These are phyloP conservation scores for Drosophila quadrilineata DNA, from an alignment of 1,140 invertebrate genomes.

Conservation along the genomic window DNA sequence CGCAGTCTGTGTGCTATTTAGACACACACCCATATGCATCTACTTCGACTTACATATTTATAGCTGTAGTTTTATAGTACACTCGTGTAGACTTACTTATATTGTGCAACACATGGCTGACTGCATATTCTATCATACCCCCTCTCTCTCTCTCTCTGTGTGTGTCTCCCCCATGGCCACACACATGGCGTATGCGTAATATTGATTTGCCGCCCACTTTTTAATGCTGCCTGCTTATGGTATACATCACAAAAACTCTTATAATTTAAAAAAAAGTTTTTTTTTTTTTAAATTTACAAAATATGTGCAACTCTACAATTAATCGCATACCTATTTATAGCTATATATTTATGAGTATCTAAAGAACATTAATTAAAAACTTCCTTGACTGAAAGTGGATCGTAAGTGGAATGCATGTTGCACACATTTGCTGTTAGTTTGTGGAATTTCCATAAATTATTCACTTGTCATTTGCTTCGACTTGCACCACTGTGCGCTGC, in stretches of 20 bases:
- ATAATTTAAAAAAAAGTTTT: too few relatives aligned
- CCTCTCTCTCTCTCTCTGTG: too few relatives aligned
- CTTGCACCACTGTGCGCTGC: conserved; percentile 17
- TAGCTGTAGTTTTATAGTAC: conserved; percentile 15
- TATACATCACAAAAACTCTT: conserved; percentile 20
- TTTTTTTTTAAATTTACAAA: too few relatives aligned
- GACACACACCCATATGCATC: conserved; percentile 15
- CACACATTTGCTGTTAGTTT: too few relatives aligned
- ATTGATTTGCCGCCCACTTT: conserved; percentile 29
- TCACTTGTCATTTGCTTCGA: too few relatives aligned
- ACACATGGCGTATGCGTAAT: conserved; percentile 47
- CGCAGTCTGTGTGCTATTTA: conserved; percentile 46
- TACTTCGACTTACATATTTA: not conserved
- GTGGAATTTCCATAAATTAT: too few relatives aligned
- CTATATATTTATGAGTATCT: too few relatives aligned
- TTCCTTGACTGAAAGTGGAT: too few relatives aligned
- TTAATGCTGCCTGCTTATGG: not conserved
- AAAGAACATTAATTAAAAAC: too few relatives aligned
- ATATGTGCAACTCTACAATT: too few relatives aligned
- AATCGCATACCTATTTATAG: too few relatives aligned
- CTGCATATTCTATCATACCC: conserved; percentile 27
- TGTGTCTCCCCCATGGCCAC: not conserved
- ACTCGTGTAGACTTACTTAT: not conserved
- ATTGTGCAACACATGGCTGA: conserved; percentile 51
- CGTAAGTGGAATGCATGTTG: too few relatives aligned